phyloP scores from a whole-genome alignment of 2,113 vertebrate species.

The Cynopterus brachyotis region DNA sequence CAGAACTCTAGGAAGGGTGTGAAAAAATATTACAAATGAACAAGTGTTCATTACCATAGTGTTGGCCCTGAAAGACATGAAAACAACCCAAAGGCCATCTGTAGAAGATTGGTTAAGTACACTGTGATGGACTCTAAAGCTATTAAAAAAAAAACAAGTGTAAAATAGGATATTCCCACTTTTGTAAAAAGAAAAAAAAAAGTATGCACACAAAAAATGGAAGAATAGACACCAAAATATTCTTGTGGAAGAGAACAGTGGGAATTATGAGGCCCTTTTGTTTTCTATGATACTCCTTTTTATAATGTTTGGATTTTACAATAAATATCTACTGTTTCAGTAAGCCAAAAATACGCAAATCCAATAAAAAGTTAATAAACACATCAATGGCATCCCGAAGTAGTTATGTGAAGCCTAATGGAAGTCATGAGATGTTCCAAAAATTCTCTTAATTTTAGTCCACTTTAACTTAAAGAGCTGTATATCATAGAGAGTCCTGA shows the following conservation, averaged over 20 bases:
- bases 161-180: background rate
- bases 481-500: background rate
- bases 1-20: background rate
- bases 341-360: background rate
- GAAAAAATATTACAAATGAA: background rate
- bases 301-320: background rate
- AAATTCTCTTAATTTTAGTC: background rate
- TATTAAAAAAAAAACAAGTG: background rate
- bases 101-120: background rate
- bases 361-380: background rate
- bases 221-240: background rate
- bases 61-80: background rate
- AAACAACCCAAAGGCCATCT: background rate
- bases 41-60: background rate
- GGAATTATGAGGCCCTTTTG: background rate
- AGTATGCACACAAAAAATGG: background rate
- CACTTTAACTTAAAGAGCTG: background rate
- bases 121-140: background rate
- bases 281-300: background rate
- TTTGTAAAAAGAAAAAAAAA: background rate
- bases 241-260: background rate
- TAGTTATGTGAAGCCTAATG: background rate
- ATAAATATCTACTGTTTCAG: background rate
- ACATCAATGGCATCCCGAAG: background rate
- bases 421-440: background rate